Base-by-base conservation (phyloP, 2,797 vertebrate species). In the Caiman crocodilus region DNA sequence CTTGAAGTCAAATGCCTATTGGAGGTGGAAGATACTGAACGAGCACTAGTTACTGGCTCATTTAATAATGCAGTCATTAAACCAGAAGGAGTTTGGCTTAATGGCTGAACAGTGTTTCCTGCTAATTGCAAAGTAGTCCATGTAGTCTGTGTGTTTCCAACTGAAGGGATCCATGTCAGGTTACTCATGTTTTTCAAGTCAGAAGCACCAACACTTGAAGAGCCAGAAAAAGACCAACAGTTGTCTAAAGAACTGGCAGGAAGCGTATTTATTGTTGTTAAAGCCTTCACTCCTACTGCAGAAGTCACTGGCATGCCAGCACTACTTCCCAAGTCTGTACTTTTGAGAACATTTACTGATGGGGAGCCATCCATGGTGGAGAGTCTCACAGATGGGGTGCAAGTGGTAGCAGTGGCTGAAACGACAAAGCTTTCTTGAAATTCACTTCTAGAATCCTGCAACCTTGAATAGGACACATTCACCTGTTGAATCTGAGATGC, bases 61-160 rank as follows among this genome's bases (percentile, higher is more conserved):
- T 74, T 97, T 88, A 97, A 95, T 63, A 98, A 96, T 15, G 98
- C 93, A 59, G 98, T 96, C 91, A 98, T 96, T 93, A 97, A 96
- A 96, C 98, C 97, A 84, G 97, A 98, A 74, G 96, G 92, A 0
- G 96, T 95, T 87, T 98, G 98, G 95, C 97, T 98, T 87, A 99
- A 98, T 5, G 99, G 99, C 95, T 99, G 99, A 81, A 99, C 98
- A 2, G 99, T 99, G 96, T 99, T 99, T 79, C 99, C 99, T 0
- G 99, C 98, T 93, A 99, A 98, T 85, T 99, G 99, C 96, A 99
- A 96, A 18, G 99, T 99, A 30, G 99, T 99, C 99, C 99, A 99
- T 0, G 99, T 99, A 16, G 99, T 99, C 97, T 99, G 99, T 5
- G 99, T 99, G 96, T 98, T 99, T 88, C 99, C 99, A 91, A 98